These are phyloP conservation scores for Heterodera schachtii DNA, from an alignment of 1,140 invertebrate genomes.

Conservation along the genomic window DNA sequence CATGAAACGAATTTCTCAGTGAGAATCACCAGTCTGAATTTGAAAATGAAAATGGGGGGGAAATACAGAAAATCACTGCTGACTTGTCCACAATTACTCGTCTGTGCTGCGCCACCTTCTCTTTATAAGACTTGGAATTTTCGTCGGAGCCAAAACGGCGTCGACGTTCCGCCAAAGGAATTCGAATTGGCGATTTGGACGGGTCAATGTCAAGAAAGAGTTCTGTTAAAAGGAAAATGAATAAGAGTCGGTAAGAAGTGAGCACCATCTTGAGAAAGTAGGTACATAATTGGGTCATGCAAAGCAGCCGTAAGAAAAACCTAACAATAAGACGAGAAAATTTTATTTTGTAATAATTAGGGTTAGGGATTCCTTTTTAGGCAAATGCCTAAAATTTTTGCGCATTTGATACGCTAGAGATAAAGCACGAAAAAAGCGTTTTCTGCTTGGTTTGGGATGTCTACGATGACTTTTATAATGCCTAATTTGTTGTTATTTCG, in stretches of 20 bases:
- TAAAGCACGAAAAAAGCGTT: too few relatives aligned
- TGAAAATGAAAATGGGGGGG: background rate
- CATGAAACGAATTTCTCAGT: conserved; percentile 81
- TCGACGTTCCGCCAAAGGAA: conserved; percentile 74
- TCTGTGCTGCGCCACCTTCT: conserved; percentile 49
- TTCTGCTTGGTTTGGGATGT: too few relatives aligned
- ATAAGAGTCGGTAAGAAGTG: background rate
- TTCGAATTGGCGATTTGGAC: conserved; percentile 79
- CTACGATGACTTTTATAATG: too few relatives aligned
- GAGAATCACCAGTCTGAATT: conserved; percentile 73
- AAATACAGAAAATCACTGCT: background rate
- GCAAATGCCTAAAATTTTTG: too few relatives aligned
- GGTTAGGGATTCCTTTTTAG: too few relatives aligned
- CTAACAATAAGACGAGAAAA: conserved; percentile 25
- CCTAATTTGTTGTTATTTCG: too few relatives aligned
- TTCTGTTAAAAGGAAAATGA: conserved; percentile 68
- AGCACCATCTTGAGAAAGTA: conserved; percentile 80
- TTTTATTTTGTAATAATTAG: too few relatives aligned
- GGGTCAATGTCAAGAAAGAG: conserved; percentile 89
- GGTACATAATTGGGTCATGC: conserved; percentile 83
- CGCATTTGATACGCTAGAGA: too few relatives aligned
- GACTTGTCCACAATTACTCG: conserved; percentile 73
- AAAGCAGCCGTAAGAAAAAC: conserved; percentile 89
- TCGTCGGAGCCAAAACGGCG: conserved; percentile 79
- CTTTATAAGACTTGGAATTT: conserved; percentile 52